phyloP scores from a whole-genome alignment of 2,888 invertebrate genomes.

The Synergus itoensis region DNA sequence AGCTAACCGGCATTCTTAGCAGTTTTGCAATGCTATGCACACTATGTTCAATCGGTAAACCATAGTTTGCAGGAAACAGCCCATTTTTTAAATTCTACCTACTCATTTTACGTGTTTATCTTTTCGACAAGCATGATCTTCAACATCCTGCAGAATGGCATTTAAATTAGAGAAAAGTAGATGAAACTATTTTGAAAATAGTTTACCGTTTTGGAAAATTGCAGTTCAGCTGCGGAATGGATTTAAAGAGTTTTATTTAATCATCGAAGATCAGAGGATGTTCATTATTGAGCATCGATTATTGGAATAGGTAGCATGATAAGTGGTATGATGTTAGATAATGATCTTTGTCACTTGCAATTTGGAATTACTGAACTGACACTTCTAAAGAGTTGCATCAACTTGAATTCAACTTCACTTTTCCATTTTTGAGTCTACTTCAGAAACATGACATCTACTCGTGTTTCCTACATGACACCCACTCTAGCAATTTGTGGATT shows the following conservation, averaged over 20 bases:
- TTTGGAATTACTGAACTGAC: too few species aligned
- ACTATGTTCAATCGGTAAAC: background rate
- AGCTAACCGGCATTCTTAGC: slow-evolving; percentile 18
- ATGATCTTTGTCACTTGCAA: background rate
- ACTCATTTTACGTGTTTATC: slow-evolving; percentile 18
- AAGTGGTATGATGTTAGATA: background rate
- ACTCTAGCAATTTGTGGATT: slow-evolving; percentile 38
- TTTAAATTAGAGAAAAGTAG: slow-evolving; percentile 22
- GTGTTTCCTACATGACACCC: slow-evolving; percentile 18
- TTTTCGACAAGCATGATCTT: slow-evolving; percentile 36
- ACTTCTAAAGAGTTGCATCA: background rate
- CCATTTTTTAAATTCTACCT: slow-evolving; percentile 5
- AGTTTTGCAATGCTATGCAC: slow-evolving; percentile 26
- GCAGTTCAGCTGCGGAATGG: background rate
- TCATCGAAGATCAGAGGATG: background rate
- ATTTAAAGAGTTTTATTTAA: background rate
- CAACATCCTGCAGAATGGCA: slow-evolving; percentile 5
- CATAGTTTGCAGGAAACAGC: slow-evolving; percentile 30
- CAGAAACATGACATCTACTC: background rate
- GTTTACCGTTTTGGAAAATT: slow-evolving; percentile 1
- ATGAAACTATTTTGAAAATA: background rate
- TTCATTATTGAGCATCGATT: background rate
- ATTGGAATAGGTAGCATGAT: background rate
- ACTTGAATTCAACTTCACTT: background rate
- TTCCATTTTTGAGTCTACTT: slow-evolving; percentile 2